Evolutionary conservation across 2,888 invertebrate species (phyloP).

Genomic region (Metacarcinus magister): DNA sequence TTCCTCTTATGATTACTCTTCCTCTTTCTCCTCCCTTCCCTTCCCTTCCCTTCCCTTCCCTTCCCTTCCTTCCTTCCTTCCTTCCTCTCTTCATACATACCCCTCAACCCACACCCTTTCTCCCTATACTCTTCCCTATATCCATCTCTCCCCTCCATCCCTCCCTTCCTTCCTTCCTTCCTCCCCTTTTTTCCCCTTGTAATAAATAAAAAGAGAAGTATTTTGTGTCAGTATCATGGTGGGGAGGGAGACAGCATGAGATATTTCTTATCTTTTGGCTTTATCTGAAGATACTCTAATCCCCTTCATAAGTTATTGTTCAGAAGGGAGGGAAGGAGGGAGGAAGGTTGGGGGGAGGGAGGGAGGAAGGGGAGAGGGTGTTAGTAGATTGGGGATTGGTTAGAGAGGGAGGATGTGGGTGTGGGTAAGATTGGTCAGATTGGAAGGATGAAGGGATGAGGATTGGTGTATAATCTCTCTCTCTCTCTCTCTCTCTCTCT

Average conservation of each 20-base stretch:
- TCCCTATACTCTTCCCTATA: not conserved
- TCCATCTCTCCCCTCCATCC: too few species aligned
- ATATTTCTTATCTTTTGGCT: not conserved
- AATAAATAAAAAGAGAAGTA: not conserved
- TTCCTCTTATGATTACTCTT: not conserved
- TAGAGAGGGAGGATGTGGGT: too few species aligned
- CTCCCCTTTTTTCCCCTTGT: not conserved
- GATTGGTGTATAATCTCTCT: not conserved
- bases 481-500: not conserved
- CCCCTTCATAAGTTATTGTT: not conserved
- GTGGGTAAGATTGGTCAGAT: not conserved
- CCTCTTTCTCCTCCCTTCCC: not conserved
- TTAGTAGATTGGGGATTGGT: too few species aligned
- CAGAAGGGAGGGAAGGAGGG: not conserved
- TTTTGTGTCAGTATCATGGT: constrained; percentile 12
- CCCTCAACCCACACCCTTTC: too few species aligned
- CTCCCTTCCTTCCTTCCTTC: not conserved
- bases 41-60: not conserved
- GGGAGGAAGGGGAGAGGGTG: not conserved
- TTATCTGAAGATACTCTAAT: not conserved
- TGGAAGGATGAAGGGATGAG: not conserved
- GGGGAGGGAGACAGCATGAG: constrained; percentile 14
- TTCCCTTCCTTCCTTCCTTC: not conserved
- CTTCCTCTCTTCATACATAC: too few species aligned
- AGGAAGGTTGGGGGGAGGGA: not conserved